A percentile compares a stretch with the other conserved stretches of the same genome.
Conservation (phyloP, 1,140 invertebrate genomes). For the Daktulosphaira vitifoliae region DNA sequence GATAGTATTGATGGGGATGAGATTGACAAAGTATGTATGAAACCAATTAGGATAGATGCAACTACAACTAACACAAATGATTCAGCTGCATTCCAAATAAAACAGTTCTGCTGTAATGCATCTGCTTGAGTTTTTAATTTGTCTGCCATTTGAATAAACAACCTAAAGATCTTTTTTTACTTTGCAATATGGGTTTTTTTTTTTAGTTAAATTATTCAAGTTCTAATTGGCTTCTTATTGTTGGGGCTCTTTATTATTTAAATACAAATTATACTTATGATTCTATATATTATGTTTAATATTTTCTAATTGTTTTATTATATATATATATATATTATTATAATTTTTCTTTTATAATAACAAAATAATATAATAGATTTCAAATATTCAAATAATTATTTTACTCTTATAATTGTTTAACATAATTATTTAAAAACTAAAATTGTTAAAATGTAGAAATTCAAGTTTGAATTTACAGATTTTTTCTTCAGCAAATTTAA, state of each 20-base stretch:
- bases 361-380: conserved; percentile 1
- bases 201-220: conserved; percentile 10
- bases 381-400: conserved; percentile 13
- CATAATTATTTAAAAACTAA: no score
- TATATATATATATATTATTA: no score
- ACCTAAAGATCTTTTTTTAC: conserved; percentile 17
- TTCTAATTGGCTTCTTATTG: conserved; percentile 15
- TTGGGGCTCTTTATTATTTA: conserved; percentile 27
- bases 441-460: no score
- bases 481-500: neutral
- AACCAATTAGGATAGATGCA: conserved; percentile 35
- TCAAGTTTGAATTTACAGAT: neutral
- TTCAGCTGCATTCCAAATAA: conserved; percentile 34
- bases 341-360: conserved; percentile 9
- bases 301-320: conserved; percentile 30
- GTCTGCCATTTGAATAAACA: conserved; percentile 7
- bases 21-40: conserved; percentile 33
- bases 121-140: conserved; percentile 21
- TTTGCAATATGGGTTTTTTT: conserved; percentile 18
- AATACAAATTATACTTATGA: conserved; percentile 30
- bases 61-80: conserved; percentile 33
- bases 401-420: no score
- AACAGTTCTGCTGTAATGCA: conserved; percentile 34
- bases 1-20: conserved; percentile 34
- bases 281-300: conserved; percentile 25